Evolutionary conservation across 1,140 invertebrate genomes (phyloP).

Genomic region (Metaphire vulgaris): DNA sequence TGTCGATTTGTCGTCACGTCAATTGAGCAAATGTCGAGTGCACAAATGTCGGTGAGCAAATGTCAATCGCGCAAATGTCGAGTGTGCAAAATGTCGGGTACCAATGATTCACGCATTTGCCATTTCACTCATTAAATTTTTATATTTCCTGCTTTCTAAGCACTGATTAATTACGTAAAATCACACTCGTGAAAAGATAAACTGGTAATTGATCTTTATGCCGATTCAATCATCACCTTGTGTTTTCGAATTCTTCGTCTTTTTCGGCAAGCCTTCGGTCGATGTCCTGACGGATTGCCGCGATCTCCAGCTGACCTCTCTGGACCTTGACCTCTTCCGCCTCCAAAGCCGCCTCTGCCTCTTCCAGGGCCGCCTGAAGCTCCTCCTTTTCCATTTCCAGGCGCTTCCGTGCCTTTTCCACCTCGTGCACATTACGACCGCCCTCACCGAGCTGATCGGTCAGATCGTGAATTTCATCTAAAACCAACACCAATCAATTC

Average conservation of each 20-base stretch:
- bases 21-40: no score
- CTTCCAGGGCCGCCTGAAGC: slow-evolving; percentile 93
- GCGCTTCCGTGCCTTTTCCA: slow-evolving; percentile 94
- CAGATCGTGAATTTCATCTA: slow-evolving; percentile 94
- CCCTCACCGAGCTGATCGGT: slow-evolving; percentile 97
- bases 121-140: not conserved
- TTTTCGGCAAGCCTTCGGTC: slow-evolving; percentile 96
- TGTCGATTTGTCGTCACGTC: no score
- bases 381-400: slow-evolving; percentile 99
- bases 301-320: slow-evolving; percentile 86
- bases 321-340: slow-evolving; percentile 67
- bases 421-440: slow-evolving; percentile 84
- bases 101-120: no score
- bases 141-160: not conserved
- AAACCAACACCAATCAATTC: no score
- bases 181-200: no score
- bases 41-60: no score
- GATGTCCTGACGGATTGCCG: slow-evolving; percentile 96
- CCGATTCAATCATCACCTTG: slow-evolving; percentile 53
- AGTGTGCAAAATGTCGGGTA: no score
- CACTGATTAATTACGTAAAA: no score
- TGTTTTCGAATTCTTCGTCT: slow-evolving; percentile 98
- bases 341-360: slow-evolving; percentile 96
- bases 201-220: not conserved
- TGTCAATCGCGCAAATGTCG: no score